Evolutionary conservation across 2,797 vertebrate genomes (phyloP).

Genomic region (Crenichthys baileyi): DNA sequence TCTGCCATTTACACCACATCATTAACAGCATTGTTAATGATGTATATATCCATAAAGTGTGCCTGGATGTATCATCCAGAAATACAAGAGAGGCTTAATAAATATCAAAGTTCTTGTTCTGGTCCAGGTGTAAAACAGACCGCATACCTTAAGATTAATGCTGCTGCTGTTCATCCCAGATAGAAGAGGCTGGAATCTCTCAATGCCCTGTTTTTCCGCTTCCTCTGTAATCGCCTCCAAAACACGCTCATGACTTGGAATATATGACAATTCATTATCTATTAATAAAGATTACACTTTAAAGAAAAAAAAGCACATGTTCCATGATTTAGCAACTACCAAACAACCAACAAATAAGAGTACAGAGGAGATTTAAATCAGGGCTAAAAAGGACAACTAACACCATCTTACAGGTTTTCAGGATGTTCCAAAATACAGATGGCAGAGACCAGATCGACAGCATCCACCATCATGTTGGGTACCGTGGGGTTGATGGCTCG

Average conservation of each 20-base stretch:
- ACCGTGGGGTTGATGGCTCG: constrained; percentile 86
- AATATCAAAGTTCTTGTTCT: not conserved
- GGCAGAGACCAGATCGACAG: constrained; percentile 89
- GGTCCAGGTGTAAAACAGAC: not conserved
- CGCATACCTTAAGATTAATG: constrained; percentile 84
- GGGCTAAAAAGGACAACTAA: not conserved
- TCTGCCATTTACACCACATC: constrained; percentile 1
- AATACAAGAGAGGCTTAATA: not conserved
- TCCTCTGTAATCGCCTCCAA: constrained; percentile 89
- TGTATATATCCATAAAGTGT: not conserved
- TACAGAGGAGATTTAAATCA: not conserved
- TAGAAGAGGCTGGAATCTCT: constrained; percentile 90
- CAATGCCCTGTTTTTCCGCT: constrained; percentile 86
- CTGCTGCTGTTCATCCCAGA: constrained; percentile 83
- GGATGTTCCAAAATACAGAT: constrained; percentile 89
- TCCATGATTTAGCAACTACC: not conserved
- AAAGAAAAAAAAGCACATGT: not conserved
- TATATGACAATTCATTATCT: not conserved
- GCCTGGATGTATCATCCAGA: not conserved
- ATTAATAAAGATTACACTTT: not conserved
- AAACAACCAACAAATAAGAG: not conserved
- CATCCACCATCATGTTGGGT: constrained; percentile 93
- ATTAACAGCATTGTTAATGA: not conserved
- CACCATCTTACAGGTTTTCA: constrained; percentile 83
- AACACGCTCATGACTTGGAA: constrained; percentile 88